Conservation (phyloP, 2,888 invertebrate genomes). For the Argyra leucocephala region DNA sequence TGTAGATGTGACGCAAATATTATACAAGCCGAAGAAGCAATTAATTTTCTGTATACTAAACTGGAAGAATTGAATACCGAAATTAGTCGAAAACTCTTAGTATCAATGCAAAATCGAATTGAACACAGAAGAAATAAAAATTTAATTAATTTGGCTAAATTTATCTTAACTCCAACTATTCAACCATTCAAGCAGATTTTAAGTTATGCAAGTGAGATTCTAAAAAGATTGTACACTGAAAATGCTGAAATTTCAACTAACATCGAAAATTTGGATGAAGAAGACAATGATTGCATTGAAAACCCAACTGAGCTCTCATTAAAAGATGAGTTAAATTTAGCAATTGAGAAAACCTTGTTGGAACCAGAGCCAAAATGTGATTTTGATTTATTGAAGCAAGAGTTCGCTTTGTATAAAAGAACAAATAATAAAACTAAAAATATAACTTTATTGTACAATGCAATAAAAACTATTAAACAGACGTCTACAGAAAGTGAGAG, state of each 20-base stretch:
- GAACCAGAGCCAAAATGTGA: conserved; percentile 9
- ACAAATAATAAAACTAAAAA: conserved; percentile 8
- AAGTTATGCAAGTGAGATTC: conserved; percentile 9
- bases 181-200: conserved; percentile 2
- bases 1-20: conserved; percentile 9
- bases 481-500: conserved; percentile 10
- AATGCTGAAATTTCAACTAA: conserved; percentile 8
- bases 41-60: conserved; percentile 7
- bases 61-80: conserved; percentile 5
- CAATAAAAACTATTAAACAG: background rate
- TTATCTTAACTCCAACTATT: conserved; percentile 5
- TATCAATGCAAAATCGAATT: conserved; percentile 9
- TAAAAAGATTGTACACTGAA: conserved; percentile 8
- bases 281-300: conserved; percentile 7
- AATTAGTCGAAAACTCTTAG: conserved; percentile 9
- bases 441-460: background rate
- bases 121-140: conserved; percentile 9
- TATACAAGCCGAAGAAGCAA: conserved; percentile 5
- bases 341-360: conserved; percentile 5
- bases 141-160: conserved; percentile 10
- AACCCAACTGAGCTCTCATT: conserved; percentile 1
- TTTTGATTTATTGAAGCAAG: conserved; percentile 8
- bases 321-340: conserved; percentile 9
- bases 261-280: conserved; percentile 8
- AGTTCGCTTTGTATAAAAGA: conserved; percentile 8